Evolutionary conservation across 2,113 vertebrate species (phyloP), one percentile per base, ranked within the genome.

Genomic region (Hippocampus zosterae): DNA sequence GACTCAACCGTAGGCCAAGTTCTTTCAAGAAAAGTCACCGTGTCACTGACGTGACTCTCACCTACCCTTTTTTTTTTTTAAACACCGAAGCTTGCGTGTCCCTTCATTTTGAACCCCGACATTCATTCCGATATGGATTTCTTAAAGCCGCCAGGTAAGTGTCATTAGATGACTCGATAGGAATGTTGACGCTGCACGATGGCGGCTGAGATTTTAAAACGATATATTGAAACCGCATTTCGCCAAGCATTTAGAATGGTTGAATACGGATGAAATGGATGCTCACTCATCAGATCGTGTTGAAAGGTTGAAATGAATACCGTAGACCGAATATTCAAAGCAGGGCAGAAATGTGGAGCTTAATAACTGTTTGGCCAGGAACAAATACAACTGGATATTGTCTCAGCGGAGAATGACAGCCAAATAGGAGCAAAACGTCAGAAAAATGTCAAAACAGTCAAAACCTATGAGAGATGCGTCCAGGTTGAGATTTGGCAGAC

Each of bases 101-200:
- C 52, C 21, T 55, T 55, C 11, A 23, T 55, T n/a, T 15, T 4
- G 29, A 68, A 44, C 69, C 10, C 44, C 48, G 23, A 46, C 27
- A 27, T 5, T 56, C 1, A 29, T n/a, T 23, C 15, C 7, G 11
- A 59, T 7, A 81, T 84, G 82, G 79, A 84, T 66, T 72, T 63
- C n/a, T 56, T 72, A 12, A 71, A 77, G 53, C 50, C 61, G 18
- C 25, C 66, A 73, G 71, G 82, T 84, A 70, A 72, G 71, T 68
- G 15, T 15, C 3, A 44, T 29, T 19, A 15, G 29, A 21, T 37
- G 7, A 11, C 10, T 37, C 16, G 11, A 25, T 23, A 37, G 33
- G 19, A 53, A 21, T n/a, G 21, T 9, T 53, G 50, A 53, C 5
- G 18, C 50, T 19, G 50, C 5, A 21, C 21, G 50, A n/a, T 21